Evolutionary conservation across 1,140 invertebrate genomes (phyloP).

Genomic region (Meteorus sp.): DNA sequence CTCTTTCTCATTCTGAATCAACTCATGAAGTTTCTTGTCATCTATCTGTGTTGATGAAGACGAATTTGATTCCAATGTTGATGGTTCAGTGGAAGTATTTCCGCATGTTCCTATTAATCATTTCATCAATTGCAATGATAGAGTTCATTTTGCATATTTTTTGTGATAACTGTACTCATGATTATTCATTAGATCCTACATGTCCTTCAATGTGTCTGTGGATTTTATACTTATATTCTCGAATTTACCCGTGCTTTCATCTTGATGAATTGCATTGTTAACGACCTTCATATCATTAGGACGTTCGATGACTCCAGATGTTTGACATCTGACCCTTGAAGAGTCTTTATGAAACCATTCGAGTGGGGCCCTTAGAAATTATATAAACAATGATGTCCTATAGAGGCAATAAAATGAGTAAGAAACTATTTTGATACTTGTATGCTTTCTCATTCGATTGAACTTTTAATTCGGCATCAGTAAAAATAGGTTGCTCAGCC

Average conservation of each 20-base stretch:
- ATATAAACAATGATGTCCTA: conserved; percentile 8
- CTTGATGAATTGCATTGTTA: no score
- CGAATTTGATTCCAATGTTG: neutral
- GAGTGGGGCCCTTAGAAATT: conserved; percentile 35
- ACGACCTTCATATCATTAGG: no score
- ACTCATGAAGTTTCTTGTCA: conserved; percentile 20
- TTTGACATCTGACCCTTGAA: no score
- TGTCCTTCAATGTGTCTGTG: no score
- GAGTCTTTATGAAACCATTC: conserved; percentile 41
- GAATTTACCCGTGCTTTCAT: no score
- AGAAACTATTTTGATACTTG: conserved; percentile 33
- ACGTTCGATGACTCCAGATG: no score
- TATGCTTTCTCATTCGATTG: conserved; percentile 45
- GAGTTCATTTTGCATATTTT: no score
- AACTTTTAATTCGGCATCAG: conserved; percentile 10
- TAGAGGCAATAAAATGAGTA: neutral
- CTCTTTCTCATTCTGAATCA: conserved; percentile 24
- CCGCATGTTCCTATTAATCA: neutral
- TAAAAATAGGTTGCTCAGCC: conserved; percentile 39
- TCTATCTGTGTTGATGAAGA: conserved; percentile 4
- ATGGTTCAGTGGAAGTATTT: neutral
- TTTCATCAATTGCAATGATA: neutral
- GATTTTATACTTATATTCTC: no score
- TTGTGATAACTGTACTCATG: no score
- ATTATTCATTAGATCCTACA: no score